A percentile compares a stretch with the other conserved stretches of the same genome.
Conservation (phyloP, 2,888 invertebrate genomes). For the Pristionchus exspectatus region DNA sequence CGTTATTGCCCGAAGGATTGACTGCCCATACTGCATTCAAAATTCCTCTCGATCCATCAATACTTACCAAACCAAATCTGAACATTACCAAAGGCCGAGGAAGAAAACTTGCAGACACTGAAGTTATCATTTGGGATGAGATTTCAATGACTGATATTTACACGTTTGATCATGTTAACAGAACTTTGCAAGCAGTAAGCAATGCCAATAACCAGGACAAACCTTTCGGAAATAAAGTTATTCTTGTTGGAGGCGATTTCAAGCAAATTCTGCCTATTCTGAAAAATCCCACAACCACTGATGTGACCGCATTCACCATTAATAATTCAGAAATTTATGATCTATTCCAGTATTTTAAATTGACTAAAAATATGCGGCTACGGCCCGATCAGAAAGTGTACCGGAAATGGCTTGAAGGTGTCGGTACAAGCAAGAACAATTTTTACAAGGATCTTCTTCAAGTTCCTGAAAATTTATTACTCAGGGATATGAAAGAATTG, state of each 20-base stretch:
- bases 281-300: background rate
- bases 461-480: no score
- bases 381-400: no score
- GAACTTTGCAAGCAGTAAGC: background rate
- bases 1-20: slow-evolving; percentile 46
- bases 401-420: no score
- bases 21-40: slow-evolving; percentile 45
- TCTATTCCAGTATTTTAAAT: no score
- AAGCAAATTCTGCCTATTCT: no score
- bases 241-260: slow-evolving; percentile 42
- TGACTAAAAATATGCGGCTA: no score
- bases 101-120: background rate
- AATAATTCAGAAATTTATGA: background rate
- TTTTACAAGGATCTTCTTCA: no score
- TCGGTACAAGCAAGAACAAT: no score
- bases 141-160: no score
- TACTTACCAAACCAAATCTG: background rate
- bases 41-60: slow-evolving; percentile 26
- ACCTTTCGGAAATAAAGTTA: background rate
- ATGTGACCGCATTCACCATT: background rate
- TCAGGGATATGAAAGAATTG: no score
- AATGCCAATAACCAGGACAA: background rate
- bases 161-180: no score
- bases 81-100: background rate
- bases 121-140: no score